phyloP scores from a whole-genome alignment of 1,140 invertebrate genomes.

The Hestina assimilis region DNA sequence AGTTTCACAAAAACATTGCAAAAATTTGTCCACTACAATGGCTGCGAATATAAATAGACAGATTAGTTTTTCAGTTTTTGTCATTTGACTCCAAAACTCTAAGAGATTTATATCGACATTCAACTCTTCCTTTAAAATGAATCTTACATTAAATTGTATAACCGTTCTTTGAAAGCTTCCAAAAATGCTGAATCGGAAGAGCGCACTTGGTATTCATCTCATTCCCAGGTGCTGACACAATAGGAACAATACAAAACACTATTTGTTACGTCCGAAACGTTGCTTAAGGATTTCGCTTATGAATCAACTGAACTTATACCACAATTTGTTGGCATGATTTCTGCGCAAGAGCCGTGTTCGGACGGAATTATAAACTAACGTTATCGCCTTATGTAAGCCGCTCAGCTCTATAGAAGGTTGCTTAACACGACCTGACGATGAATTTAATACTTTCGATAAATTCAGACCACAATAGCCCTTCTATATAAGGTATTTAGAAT shows the following conservation, averaged over 20 bases:
- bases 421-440: slow-evolving; percentile 15
- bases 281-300: slow-evolving; percentile 34
- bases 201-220: neutral
- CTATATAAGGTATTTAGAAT: neutral
- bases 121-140: too few species aligned
- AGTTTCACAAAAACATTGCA: too few species aligned
- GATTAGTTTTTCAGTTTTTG: too few species aligned
- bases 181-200: slow-evolving; percentile 1
- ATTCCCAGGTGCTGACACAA: slow-evolving; percentile 8
- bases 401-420: slow-evolving; percentile 14
- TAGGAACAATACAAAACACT: slow-evolving; percentile 18
- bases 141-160: too few species aligned
- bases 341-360: slow-evolving; percentile 14
- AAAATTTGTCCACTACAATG: too few species aligned
- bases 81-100: too few species aligned
- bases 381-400: slow-evolving; percentile 25
- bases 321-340: slow-evolving; percentile 29
- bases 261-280: slow-evolving; percentile 16
- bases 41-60: too few species aligned
- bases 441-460: slow-evolving; percentile 13
- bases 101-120: too few species aligned
- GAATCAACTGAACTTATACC: slow-evolving; percentile 30
- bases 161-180: neutral
- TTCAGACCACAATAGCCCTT: slow-evolving; percentile 9
- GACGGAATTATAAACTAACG: slow-evolving; percentile 29